phyloP scores from a whole-genome alignment of 2,113 vertebrate species.

The Mesocricetus auratus region DNA sequence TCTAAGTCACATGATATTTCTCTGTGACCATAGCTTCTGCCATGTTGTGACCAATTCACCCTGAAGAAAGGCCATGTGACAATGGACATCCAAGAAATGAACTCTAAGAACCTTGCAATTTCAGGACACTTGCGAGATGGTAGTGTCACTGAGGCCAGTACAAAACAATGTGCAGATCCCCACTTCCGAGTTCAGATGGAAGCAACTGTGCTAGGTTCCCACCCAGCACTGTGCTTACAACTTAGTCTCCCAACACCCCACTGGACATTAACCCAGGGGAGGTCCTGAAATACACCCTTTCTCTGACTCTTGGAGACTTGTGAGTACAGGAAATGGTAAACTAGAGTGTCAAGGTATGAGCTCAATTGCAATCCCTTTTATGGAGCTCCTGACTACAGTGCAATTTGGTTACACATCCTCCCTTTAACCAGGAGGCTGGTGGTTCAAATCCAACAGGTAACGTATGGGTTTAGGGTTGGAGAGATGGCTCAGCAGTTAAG shows the following conservation, averaged over 20 bases:
- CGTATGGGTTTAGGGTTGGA: neutral
- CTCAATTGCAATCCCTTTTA: neutral
- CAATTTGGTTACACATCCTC: neutral
- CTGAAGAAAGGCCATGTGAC: neutral
- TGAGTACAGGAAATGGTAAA: neutral
- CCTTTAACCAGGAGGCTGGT: neutral
- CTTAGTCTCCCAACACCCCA: neutral
- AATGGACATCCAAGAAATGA: neutral
- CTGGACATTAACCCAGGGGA: neutral
- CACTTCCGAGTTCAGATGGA: neutral
- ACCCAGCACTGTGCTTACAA: neutral
- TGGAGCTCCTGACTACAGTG: neutral
- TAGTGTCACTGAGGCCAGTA: neutral
- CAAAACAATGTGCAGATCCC: neutral
- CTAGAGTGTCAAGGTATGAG: neutral
- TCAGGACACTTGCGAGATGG: neutral
- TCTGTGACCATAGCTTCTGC: neutral
- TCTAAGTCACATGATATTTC: neutral
- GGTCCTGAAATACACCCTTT: neutral
- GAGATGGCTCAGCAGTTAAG: neutral
- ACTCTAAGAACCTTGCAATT: neutral
- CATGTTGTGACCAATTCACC: neutral
- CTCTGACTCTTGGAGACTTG: neutral
- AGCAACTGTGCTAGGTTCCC: neutral
- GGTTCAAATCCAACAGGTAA: neutral